A percentile compares a stretch with the other conserved stretches of the same genome.
Evolutionary conservation across 2,888 invertebrate genomes (phyloP).

Genomic region (Apotomis turbidana): DNA sequence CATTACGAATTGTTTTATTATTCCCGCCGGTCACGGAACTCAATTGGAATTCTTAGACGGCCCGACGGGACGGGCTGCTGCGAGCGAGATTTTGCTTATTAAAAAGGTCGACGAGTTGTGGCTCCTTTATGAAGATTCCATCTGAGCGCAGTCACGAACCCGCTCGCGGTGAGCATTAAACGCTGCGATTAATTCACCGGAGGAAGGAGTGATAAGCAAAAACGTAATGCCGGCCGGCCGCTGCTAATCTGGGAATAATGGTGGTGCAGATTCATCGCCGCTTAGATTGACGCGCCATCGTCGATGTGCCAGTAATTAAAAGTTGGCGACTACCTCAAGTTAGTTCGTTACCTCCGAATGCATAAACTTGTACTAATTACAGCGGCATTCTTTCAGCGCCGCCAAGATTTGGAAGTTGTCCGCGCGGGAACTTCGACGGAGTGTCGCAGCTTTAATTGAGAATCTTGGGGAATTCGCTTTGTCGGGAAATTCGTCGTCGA

Average conservation of each 20-base stretch:
- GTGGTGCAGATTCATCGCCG: conserved; percentile 46
- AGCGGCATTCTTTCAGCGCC: conserved; percentile 77
- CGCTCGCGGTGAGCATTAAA: conserved; percentile 44
- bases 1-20: conserved; percentile 59
- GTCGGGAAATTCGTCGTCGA: conserved; percentile 67
- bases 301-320: conserved; percentile 71
- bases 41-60: conserved; percentile 52
- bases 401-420: conserved; percentile 77
- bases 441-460: conserved; percentile 81
- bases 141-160: conserved; percentile 50
- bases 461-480: conserved; percentile 79
- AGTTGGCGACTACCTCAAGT: conserved; percentile 65
- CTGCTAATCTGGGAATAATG: conserved; percentile 61
- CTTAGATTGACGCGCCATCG: conserved; percentile 50
- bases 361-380: conserved; percentile 82
- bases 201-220: conserved; percentile 58
- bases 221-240: conserved; percentile 61
- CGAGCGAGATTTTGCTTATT: conserved; percentile 54
- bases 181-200: conserved; percentile 64
- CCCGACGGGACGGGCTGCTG: conserved; percentile 44
- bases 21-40: conserved; percentile 50
- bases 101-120: conserved; percentile 52
- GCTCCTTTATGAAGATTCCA: conserved; percentile 55
- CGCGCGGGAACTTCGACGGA: conserved; percentile 64
- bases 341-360: conserved; percentile 65